phyloP scores from a whole-genome alignment of 2,797 vertebrate genomes.

The Notolepis coatsorum region DNA sequence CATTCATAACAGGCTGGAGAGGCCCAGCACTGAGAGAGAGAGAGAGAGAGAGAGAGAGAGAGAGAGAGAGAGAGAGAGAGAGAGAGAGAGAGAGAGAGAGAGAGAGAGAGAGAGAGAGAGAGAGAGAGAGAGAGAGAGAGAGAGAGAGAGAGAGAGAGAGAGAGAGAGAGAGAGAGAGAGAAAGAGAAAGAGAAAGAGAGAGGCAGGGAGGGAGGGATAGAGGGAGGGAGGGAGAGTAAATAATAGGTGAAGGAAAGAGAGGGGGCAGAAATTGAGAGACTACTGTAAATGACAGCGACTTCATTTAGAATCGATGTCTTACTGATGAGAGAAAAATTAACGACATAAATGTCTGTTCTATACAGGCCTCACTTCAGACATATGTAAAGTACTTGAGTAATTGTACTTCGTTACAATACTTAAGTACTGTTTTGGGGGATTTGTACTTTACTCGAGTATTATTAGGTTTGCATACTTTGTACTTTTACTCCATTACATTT shows the following conservation, averaged over 20 bases:
- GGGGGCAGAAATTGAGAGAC: neutral
- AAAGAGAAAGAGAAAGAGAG: conserved; percentile 1
- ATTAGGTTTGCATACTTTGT: too few species aligned
- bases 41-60: neutral
- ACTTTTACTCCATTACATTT: too few species aligned
- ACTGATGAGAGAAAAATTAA: neutral
- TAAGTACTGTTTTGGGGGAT: too few species aligned
- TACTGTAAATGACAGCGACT: neutral
- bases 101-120: neutral
- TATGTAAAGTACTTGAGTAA: too few species aligned
- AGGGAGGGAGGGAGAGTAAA: neutral
- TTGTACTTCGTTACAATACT: too few species aligned
- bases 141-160: too few species aligned
- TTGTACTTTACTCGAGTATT: too few species aligned
- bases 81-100: neutral
- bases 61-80: neutral
- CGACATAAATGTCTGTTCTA: neutral
- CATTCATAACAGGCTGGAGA: conserved; percentile 28
- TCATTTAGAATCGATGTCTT: neutral
- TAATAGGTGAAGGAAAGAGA: neutral
- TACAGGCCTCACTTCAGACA: neutral
- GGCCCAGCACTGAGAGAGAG: neutral
- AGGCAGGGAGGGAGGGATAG: conserved; percentile 4
- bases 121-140: too few species aligned
- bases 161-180: neutral